phyloP scores from a whole-genome alignment of 1,140 invertebrate genomes.

The Drosophila sp. region DNA sequence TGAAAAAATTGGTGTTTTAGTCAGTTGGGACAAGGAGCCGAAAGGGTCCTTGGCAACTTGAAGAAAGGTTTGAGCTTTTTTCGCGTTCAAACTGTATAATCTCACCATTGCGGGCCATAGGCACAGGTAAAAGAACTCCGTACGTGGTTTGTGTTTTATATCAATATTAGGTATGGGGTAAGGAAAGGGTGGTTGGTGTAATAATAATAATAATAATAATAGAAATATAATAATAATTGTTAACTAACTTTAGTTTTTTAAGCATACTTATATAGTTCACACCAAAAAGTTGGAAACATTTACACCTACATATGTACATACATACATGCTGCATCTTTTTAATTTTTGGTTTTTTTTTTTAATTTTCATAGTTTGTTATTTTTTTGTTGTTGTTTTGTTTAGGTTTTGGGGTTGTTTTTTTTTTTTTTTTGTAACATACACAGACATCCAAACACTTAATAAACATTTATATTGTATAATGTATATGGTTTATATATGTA shows the following conservation, averaged over 20 bases:
- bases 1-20: conserved; percentile 76
- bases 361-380: not conserved
- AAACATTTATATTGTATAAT: conserved; percentile 67
- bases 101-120: conserved; percentile 47
- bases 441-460: conserved; percentile 79
- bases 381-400: not conserved
- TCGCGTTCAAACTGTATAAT: conserved; percentile 49
- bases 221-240: conserved; percentile 59
- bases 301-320: conserved; percentile 76
- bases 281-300: conserved; percentile 73
- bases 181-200: conserved; percentile 36
- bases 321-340: conserved; percentile 47
- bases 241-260: conserved; percentile 77
- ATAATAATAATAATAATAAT: conserved; percentile 20
- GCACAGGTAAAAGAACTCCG: conserved; percentile 23
- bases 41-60: conserved; percentile 47
- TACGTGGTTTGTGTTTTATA: conserved; percentile 28
- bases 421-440: conserved; percentile 44
- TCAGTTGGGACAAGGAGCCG: conserved; percentile 46
- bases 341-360: conserved; percentile 1
- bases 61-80: conserved; percentile 75
- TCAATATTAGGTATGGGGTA: conserved; percentile 28
- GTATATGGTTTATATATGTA: conserved; percentile 21
- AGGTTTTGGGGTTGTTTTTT: not conserved
- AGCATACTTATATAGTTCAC: conserved; percentile 63